Evolutionary conservation across 1,140 invertebrate species (phyloP).

Genomic region (Probaryconus sp.): DNA sequence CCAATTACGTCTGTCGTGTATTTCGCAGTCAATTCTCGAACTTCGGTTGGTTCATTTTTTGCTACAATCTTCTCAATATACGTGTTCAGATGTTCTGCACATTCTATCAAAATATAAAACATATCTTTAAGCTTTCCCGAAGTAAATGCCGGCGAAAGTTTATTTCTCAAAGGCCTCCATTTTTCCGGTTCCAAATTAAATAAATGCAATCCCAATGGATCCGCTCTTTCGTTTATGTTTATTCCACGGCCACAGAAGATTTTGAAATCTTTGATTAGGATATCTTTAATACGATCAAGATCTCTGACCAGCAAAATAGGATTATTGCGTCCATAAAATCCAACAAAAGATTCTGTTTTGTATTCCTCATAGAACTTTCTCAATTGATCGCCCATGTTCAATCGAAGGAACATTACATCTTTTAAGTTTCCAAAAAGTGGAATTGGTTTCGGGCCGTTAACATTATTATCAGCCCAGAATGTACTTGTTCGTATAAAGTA

Average conservation of each 20-base stretch:
- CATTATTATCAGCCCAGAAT: no score
- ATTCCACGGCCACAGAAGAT: constrained; percentile 58
- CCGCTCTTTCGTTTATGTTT: constrained; percentile 73
- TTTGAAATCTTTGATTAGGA: constrained; percentile 54
- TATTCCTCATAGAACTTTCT: no score
- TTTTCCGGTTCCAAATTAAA: constrained; percentile 55
- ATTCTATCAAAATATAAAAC: constrained; percentile 67
- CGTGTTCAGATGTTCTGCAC: constrained; percentile 57
- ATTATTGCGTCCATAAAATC: no score
- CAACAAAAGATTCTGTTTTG: no score
- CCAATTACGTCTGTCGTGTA: constrained; percentile 80
- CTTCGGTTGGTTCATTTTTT: constrained; percentile 41
- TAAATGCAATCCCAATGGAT: constrained; percentile 75
- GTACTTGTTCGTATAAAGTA: no score
- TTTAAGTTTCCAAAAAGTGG: no score
- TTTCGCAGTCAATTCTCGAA: constrained; percentile 68
- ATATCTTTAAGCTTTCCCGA: constrained; percentile 73
- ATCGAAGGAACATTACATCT: no score
- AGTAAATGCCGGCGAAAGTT: constrained; percentile 51
- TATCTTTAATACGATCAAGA: constrained; percentile 47
- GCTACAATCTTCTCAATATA: constrained; percentile 46
- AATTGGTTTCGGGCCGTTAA: no score
- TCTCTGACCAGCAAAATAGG: no score
- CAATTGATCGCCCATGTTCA: no score
- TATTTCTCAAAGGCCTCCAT: constrained; percentile 72